Evolutionary conservation across 2,888 invertebrate genomes (phyloP).

Genomic region (Cordilura impudica): DNA sequence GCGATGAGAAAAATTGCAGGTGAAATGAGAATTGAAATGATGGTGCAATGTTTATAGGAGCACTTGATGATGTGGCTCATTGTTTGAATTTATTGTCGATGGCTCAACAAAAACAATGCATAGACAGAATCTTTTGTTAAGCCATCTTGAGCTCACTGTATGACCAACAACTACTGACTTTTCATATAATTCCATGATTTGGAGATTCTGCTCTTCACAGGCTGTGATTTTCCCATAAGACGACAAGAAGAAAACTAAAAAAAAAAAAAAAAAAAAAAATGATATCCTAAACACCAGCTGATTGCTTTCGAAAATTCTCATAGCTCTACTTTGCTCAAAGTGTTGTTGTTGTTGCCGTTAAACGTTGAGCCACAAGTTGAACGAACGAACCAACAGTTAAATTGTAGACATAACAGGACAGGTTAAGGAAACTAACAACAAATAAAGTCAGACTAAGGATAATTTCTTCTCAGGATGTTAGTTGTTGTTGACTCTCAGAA

Average conservation of each 20-base stretch:
- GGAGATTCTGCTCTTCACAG: neutral
- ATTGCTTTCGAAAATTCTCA: slow-evolving; percentile 60
- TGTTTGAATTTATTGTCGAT: slow-evolving; percentile 45
- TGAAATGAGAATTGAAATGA: slow-evolving; percentile 36
- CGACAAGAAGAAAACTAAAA: neutral
- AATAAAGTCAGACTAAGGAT: neutral
- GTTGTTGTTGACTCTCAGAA: slow-evolving; percentile 54
- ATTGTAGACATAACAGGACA: slow-evolving; percentile 50
- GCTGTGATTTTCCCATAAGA: slow-evolving; percentile 42
- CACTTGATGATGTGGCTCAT: slow-evolving; percentile 60
- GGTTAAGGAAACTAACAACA: slow-evolving; percentile 29
- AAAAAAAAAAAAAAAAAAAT: neutral
- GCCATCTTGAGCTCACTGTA: slow-evolving; percentile 51
- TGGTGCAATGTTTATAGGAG: slow-evolving; percentile 52
- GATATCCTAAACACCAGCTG: slow-evolving; percentile 56
- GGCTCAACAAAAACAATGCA: slow-evolving; percentile 35
- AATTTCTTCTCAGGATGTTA: slow-evolving; percentile 49
- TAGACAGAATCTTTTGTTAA: slow-evolving; percentile 44
- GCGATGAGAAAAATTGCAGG: slow-evolving; percentile 57
- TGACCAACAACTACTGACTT: slow-evolving; percentile 53
- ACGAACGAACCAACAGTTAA: slow-evolving; percentile 43
- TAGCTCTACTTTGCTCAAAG: slow-evolving; percentile 22
- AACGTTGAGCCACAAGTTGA: slow-evolving; percentile 45
- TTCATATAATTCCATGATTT: slow-evolving; percentile 29
- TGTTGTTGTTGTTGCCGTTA: slow-evolving; percentile 23